These are phyloP conservation scores for Rhea americana DNA, from an alignment of 2,113 vertebrate species.

Conservation along the genomic window DNA sequence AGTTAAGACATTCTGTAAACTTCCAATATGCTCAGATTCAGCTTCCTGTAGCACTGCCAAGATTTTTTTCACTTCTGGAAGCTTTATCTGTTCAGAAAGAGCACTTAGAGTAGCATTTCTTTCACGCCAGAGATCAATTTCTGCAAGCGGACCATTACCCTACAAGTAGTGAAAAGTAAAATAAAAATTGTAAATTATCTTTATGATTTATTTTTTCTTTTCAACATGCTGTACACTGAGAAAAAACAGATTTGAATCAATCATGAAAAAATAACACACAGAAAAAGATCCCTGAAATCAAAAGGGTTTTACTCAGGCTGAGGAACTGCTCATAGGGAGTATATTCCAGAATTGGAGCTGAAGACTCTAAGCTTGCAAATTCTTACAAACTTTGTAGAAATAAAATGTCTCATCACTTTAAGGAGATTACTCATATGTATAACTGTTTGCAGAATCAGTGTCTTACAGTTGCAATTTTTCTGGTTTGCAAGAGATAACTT, in stretches of 20 bases:
- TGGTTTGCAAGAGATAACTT: background rate
- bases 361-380: background rate
- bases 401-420: background rate
- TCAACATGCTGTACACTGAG: background rate
- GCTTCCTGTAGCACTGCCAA: constrained; percentile 79
- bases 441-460: background rate
- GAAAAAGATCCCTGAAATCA: background rate
- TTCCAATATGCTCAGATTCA: constrained; percentile 70
- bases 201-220: background rate
- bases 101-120: constrained; percentile 78
- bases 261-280: background rate
- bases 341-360: background rate
- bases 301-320: background rate
- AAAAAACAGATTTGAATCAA: background rate
- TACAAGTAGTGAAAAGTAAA: constrained; percentile 41
- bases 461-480: background rate
- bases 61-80: constrained; percentile 82
- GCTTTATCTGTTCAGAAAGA: constrained; percentile 83
- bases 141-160: constrained; percentile 85
- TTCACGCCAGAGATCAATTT: constrained; percentile 89
- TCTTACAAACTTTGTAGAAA: background rate
- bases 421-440: background rate
- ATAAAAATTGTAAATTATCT: background rate
- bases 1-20: constrained; percentile 74
- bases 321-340: background rate